Conservation (phyloP, 53 echinoderm and acorn worm species). For the Holothuria leucospilota region DNA sequence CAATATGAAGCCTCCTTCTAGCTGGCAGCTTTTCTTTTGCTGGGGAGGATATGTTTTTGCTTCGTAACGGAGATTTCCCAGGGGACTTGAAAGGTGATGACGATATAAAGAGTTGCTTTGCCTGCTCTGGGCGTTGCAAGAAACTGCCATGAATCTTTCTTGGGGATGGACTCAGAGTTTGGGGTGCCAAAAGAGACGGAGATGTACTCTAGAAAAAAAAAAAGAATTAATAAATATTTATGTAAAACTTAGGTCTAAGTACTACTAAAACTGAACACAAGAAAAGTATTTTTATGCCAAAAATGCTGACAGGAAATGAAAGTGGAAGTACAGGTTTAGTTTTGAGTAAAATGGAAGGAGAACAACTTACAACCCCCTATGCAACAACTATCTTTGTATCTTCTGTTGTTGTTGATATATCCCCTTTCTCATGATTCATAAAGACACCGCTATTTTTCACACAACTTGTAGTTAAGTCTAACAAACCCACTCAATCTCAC, state of each 20-base stretch:
- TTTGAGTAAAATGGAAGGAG: too few species aligned
- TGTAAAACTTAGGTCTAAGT: conserved; percentile 36
- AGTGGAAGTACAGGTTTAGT: too few species aligned
- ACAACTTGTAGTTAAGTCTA: too few species aligned
- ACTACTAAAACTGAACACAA: conserved; percentile 56
- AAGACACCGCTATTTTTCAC: too few species aligned
- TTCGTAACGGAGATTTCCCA: conserved; percentile 10
- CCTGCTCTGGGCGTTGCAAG: conserved; percentile 77
- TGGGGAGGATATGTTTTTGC: conserved; percentile 55
- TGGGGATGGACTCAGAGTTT: conserved; percentile 81
- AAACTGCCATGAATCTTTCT: conserved; percentile 94
- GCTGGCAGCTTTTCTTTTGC: conserved; percentile 63
- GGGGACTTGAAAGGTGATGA: conserved; percentile 74
- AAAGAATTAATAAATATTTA: background rate
- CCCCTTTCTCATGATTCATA: too few species aligned
- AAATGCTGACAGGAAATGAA: too few species aligned
- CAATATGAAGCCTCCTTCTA: conserved; percentile 78
- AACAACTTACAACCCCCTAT: too few species aligned
- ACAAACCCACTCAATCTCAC: too few species aligned
- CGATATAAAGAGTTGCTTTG: conserved; percentile 75
- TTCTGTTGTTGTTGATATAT: too few species aligned
- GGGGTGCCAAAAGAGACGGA: conserved; percentile 53
- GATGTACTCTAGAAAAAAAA: background rate
- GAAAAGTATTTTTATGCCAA: too few species aligned
- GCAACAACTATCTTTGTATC: too few species aligned